Conservation (phyloP, 1,140 invertebrate species). For the Achatina immaculata region DNA sequence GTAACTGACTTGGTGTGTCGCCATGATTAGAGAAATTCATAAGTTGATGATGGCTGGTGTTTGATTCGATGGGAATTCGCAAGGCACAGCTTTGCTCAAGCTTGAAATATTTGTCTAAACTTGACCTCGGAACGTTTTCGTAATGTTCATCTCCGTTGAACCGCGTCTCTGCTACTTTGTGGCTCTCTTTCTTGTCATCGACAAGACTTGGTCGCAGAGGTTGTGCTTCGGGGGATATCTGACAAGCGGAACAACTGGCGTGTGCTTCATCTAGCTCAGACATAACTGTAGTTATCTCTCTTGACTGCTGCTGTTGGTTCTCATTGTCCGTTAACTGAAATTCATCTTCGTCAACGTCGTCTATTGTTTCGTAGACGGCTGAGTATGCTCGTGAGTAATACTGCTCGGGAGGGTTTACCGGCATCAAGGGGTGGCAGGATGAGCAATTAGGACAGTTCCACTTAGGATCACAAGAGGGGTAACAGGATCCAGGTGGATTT, state of each 20-base stretch:
- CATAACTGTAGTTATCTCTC: background rate
- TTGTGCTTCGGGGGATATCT: background rate
- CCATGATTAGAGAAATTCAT: background rate
- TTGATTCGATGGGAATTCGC: background rate
- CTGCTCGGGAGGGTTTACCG: background rate
- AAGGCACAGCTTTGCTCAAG: constrained; percentile 22
- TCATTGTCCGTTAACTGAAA: background rate
- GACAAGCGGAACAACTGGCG: background rate
- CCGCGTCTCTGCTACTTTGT: constrained; percentile 6
- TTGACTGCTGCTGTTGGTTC: background rate
- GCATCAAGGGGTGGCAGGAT: constrained; percentile 26
- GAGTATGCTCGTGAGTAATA: constrained; percentile 27
- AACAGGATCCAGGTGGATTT: constrained; percentile 9
- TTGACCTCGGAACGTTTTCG: background rate
- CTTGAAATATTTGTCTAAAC: constrained; percentile 18
- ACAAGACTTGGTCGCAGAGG: background rate
- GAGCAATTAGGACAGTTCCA: constrained; percentile 29
- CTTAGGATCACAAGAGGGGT: constrained; percentile 28
- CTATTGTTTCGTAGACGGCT: constrained; percentile 36
- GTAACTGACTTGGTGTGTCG: background rate
- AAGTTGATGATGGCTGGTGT: background rate
- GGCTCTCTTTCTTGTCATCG: background rate
- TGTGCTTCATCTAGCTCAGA: background rate
- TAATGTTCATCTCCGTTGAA: constrained; percentile 14
- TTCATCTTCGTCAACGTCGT: constrained; percentile 19